Percentiles rank a stretch among this genome's conserved stretches.
Conservation (phyloP, 2,113 vertebrate genomes). For the Neodon shergylaensis region DNA sequence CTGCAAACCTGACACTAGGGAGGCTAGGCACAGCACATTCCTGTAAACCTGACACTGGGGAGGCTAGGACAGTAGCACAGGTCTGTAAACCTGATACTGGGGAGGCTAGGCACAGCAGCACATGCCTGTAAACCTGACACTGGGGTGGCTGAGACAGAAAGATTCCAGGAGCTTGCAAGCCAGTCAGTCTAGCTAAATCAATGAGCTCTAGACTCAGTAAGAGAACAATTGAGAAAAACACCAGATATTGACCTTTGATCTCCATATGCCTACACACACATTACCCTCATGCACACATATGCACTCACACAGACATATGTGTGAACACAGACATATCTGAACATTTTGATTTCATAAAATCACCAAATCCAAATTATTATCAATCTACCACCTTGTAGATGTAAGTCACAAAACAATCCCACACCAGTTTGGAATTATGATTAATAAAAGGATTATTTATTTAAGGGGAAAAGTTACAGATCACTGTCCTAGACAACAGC, state of each 20-base stretch:
- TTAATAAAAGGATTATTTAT: no score
- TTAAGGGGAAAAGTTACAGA: no score
- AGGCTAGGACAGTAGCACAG: neutral
- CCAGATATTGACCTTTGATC: no score
- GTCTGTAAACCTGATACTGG: no score
- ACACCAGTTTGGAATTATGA: no score
- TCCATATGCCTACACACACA: neutral
- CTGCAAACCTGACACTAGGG: no score
- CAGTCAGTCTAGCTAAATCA: neutral
- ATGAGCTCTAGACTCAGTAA: neutral
- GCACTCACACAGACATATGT: neutral
- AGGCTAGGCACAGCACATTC: no score
- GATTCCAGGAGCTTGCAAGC: neutral
- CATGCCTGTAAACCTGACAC: no score
- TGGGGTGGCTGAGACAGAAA: neutral
- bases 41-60: no score
- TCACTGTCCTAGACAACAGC: no score
- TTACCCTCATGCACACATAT: neutral
- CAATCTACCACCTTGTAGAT: neutral
- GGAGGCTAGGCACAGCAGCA: no score
- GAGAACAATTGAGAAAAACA: neutral
- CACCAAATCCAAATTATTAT: neutral
- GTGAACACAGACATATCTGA: neutral
- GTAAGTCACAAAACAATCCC: no score
- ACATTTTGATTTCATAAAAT: constrained; percentile 14